These are phyloP conservation scores for Leptinotarsa texana DNA, from an alignment of 1,140 invertebrate species.

Conservation along the genomic window DNA sequence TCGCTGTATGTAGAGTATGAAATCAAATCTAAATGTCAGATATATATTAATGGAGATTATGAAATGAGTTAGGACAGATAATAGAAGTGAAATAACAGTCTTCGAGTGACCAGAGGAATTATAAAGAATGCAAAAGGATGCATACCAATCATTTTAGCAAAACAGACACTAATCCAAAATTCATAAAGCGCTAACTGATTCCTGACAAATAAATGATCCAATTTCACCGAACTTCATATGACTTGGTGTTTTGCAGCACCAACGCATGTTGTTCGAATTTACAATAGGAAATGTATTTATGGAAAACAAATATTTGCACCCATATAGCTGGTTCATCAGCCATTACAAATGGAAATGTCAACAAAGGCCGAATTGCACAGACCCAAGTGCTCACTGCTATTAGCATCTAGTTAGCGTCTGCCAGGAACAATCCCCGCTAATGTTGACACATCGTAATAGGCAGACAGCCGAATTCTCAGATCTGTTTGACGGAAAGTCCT, in stretches of 20 bases:
- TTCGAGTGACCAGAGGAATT: too few relatives aligned
- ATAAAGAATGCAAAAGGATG: too few relatives aligned
- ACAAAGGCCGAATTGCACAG: constrained; percentile 8
- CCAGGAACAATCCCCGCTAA: neutral
- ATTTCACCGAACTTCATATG: constrained; percentile 2
- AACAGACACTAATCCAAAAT: neutral
- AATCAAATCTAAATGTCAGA: too few relatives aligned
- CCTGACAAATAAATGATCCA: constrained; percentile 16
- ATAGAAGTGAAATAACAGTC: too few relatives aligned
- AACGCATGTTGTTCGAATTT: constrained; percentile 12
- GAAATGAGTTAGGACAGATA: too few relatives aligned
- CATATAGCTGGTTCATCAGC: constrained; percentile 9
- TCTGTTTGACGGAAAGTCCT: neutral
- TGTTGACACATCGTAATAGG: constrained; percentile 1
- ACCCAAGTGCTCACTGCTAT: constrained; percentile 13
- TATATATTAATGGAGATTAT: too few relatives aligned
- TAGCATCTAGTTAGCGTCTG: constrained; percentile 16
- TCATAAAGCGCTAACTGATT: neutral
- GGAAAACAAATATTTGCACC: constrained; percentile 26
- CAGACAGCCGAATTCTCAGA: neutral
- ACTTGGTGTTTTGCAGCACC: neutral
- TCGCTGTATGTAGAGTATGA: too few relatives aligned
- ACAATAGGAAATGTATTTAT: constrained; percentile 21
- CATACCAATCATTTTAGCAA: neutral
- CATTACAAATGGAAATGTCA: constrained; percentile 17